Evolutionary conservation across 2,797 vertebrate genomes (phyloP), one percentile per base, ranked within the genome.

Genomic region (Acanthis flammea): DNA sequence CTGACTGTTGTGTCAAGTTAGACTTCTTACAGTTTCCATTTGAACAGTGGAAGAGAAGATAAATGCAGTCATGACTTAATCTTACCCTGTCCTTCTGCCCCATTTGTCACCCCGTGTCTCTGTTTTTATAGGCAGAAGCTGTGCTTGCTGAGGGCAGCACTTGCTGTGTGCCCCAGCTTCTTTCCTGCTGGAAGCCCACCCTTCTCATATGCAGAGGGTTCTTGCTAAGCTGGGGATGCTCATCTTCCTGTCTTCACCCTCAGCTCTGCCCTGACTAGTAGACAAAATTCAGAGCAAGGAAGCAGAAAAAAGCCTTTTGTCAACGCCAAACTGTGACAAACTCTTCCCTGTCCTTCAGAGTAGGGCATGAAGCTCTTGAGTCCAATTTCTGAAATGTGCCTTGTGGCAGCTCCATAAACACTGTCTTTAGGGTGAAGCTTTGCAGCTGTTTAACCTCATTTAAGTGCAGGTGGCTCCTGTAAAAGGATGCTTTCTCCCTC

Each of bases 151-250:
- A 50, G 8, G 18, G 39, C n/a, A 54, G 10, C 19, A 16, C 50
- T 72, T 66, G 6, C 3, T 1, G 1, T 41, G 50, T 23, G 31
- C n/a, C n/a, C 24, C 1, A 5, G 22, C 37, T 66, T 60, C 53
- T 60, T n/a, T 4, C 31, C 12, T 65, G 31, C 17, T 25, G 86
- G 72, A 62, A 80, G 31, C 50, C 27, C 13, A 28, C 42, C 60
- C 42, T 53, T n/a, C 37, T 55, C 2, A 2, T 12, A 7, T 0
- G 0, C 1, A 1, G 53, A 65, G 35, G 35, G 37, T 41, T 62
- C 18, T 60, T 88, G 41, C 72, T 92, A 42, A 53, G 37, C 45
- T 80, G 28, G 13, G 48, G 61, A 15, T 74, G 42, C 42, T 83
- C 53, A 17, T 68, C 27, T 30, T 85, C 21, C n/a, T 6, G 1